Evolutionary conservation across 2,113 vertebrate genomes (phyloP), one percentile per base, ranked within the genome.

Genomic region (Enhydra lutris): DNA sequence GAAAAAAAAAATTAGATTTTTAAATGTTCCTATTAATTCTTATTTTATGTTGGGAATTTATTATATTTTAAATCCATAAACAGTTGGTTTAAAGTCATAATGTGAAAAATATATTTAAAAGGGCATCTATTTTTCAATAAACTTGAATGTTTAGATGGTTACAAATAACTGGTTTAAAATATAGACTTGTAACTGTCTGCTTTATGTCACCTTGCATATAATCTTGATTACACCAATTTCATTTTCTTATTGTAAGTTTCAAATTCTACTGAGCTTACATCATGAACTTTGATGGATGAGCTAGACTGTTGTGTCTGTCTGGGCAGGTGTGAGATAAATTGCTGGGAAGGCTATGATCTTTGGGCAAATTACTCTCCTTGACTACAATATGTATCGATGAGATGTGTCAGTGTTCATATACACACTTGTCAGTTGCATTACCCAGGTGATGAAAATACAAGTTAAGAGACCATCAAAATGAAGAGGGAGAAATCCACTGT

Each of bases 241-340:
- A 97, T 97, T 98, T 98, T 98, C 97, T 98, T 97, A 98, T 97
- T 97, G 86, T 97, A 96, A 89, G 93, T 97, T 96, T 97, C 81
- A 97, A 98, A 97, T 98, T 98, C 98, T 97, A 98, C 96, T 93
- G 98, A 98, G 98, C 97, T 98, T 99, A 98, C 98, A 99, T 98
- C 98, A 98, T 98, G 98, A 98, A 98, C 97, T 97, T 98, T 99
- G 99, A 99, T 99, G 98, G 99, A 99, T 99, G 98, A 99, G 98
- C 97, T 96, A 97, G 71, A 87, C 92, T 97, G 95, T 89, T 98
- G 83, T 94, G 98, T 97, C 97, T 98, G 97, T 95, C 97, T 98
- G 97, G 97, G 98, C 97, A 98, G 96, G 89, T 98, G 82, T 98
- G 97, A 98, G 98, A 98, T 97, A 98, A 99, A 99, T 98, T 97